phyloP scores from a whole-genome alignment of 2,888 invertebrate species.

The Piscicola geometra region DNA sequence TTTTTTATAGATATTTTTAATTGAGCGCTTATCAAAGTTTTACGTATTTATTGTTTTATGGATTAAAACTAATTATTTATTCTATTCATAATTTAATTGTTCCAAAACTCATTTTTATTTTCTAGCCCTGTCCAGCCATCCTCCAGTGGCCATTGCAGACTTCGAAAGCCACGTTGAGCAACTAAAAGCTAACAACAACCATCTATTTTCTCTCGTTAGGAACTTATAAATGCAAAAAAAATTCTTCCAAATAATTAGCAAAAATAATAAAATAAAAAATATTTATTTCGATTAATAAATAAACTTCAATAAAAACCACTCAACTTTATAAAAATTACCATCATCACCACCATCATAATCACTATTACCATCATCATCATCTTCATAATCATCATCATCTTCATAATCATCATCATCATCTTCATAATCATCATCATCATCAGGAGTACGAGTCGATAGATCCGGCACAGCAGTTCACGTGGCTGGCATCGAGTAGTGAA shows the following conservation, averaged over 20 bases:
- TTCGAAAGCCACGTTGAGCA: slow-evolving; percentile 90
- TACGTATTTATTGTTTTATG: too few species aligned
- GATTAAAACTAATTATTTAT: too few species aligned
- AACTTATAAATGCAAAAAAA: not conserved
- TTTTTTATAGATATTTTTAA: too few species aligned
- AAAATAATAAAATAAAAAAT: slow-evolving; percentile 61
- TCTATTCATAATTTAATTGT: too few species aligned
- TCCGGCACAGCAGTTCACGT: slow-evolving; percentile 97
- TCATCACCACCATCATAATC: slow-evolving; percentile 60
- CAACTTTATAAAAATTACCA: not conserved
- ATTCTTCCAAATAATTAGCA: not conserved
- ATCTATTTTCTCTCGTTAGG: slow-evolving; percentile 82
- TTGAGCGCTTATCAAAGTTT: too few species aligned
- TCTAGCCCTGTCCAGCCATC: slow-evolving; percentile 64
- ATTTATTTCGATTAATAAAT: too few species aligned
- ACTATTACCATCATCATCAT: slow-evolving; percentile 64
- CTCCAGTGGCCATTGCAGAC: slow-evolving; percentile 90
- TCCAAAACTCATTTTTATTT: too few species aligned
- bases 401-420: not conserved
- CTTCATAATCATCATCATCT: not conserved
- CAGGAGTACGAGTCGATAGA: slow-evolving; percentile 97
- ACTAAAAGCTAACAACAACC: slow-evolving; percentile 89
- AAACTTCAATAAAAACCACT: too few species aligned
- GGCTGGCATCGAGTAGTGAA: slow-evolving; percentile 97
- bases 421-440: slow-evolving; percentile 68